phyloP scores from a whole-genome alignment of 2,113 vertebrate species.

The Anoura caudifer region DNA sequence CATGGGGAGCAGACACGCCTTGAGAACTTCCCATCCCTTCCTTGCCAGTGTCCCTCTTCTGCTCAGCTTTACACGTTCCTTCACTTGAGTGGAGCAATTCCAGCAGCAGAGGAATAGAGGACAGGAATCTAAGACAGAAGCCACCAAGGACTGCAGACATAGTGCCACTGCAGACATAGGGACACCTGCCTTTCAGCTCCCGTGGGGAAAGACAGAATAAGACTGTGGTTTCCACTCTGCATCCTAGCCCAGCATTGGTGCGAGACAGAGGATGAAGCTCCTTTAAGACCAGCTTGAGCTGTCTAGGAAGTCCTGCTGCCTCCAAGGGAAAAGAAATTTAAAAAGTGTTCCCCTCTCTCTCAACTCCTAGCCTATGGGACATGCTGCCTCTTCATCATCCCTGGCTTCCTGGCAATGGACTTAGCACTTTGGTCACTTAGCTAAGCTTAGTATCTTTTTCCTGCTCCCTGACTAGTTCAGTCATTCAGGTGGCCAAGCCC shows the following conservation, averaged over 20 bases:
- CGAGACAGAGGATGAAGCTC: not conserved
- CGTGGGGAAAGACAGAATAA: not conserved
- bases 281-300: not conserved
- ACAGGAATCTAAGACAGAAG: not conserved
- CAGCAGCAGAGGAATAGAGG: not conserved
- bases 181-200: not conserved
- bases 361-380: not conserved
- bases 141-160: not conserved
- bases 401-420: not conserved
- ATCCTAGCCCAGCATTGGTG: not conserved
- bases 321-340: not conserved
- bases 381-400: not conserved
- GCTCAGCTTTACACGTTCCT: not conserved
- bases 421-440: not conserved
- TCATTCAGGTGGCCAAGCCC: not conserved
- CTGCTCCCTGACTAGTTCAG: not conserved
- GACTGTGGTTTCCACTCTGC: not conserved
- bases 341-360: not conserved
- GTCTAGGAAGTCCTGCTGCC: not conserved
- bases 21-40: not conserved
- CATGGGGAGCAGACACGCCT: not conserved
- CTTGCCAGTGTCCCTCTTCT: not conserved
- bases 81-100: not conserved
- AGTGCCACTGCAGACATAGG: not conserved
- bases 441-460: not conserved